Conservation (phyloP, 2,113 vertebrate genomes). For the Onychostoma macrolepis region DNA sequence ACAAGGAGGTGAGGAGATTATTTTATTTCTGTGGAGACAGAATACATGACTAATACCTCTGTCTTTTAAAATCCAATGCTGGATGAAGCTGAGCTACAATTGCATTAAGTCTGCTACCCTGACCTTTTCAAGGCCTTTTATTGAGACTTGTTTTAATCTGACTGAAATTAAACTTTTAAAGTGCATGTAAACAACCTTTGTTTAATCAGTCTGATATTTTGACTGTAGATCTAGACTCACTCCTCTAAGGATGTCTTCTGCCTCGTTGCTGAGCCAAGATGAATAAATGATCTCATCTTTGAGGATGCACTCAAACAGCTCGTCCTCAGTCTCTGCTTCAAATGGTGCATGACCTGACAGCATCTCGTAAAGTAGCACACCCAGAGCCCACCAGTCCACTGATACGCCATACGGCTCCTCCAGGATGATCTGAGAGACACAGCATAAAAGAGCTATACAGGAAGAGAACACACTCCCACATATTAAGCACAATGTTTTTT, state of each 20-base stretch:
- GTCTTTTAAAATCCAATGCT: no score
- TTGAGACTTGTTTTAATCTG: background rate
- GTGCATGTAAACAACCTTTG: no score
- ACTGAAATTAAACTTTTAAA: no score
- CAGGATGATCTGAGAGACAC: constrained; percentile 84
- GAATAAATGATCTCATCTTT: constrained; percentile 92
- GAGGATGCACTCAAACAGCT: constrained; percentile 95
- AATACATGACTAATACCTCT: no score
- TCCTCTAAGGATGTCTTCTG: constrained; percentile 90
- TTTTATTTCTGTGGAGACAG: no score
- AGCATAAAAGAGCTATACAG: background rate
- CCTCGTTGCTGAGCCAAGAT: constrained; percentile 90
- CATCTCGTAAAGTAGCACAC: constrained; percentile 96
- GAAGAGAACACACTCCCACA: constrained; percentile 15
- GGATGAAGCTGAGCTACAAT: no score
- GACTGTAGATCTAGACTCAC: constrained; percentile 77
- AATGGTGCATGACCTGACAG: constrained; percentile 94
- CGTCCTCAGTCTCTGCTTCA: constrained; percentile 95
- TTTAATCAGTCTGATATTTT: background rate
- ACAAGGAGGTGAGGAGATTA: no score
- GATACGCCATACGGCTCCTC: constrained; percentile 93
- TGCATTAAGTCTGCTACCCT: no score
- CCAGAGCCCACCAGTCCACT: constrained; percentile 98
- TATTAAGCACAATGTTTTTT: background rate
- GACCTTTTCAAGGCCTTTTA: background rate